phyloP scores from a whole-genome alignment of 2,888 invertebrate species.

The Spodoptera picta region DNA sequence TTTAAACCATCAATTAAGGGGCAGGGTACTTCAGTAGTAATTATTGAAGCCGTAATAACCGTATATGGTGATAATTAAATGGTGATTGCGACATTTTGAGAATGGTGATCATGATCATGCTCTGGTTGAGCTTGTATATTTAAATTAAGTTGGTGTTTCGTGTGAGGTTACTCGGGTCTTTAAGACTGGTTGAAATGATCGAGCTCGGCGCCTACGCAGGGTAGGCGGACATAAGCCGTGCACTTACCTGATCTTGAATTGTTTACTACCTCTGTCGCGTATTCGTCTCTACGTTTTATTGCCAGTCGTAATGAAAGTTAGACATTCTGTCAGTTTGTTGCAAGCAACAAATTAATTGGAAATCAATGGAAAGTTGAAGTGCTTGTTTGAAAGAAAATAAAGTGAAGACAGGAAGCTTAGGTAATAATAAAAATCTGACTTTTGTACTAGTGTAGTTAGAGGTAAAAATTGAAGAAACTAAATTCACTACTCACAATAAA shows the following conservation, averaged over 20 bases:
- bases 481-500: no score
- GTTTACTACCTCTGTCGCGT: conserved; percentile 41
- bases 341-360: conserved; percentile 7
- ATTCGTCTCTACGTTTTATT: conserved; percentile 44
- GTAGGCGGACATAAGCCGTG: conserved; percentile 64
- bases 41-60: conserved; percentile 38
- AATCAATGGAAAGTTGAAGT: neutral
- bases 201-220: conserved; percentile 54
- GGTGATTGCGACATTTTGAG: conserved; percentile 49
- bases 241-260: conserved; percentile 61
- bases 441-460: neutral
- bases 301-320: conserved; percentile 20
- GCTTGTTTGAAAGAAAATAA: neutral
- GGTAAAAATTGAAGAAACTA: neutral
- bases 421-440: neutral
- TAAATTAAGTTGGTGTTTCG: conserved; percentile 67
- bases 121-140: conserved; percentile 65
- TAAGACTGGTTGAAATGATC: conserved; percentile 51
- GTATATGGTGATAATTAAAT: conserved; percentile 46
- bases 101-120: conserved; percentile 55
- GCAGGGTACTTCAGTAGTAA: conserved; percentile 29
- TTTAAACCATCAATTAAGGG: conserved; percentile 32
- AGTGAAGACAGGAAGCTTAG: neutral
- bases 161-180: conserved; percentile 28
- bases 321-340: conserved; percentile 14